Evolutionary conservation across 2,797 vertebrate species (phyloP), one percentile per base, ranked within the genome.

Genomic region (Anabacerthia variegaticeps): DNA sequence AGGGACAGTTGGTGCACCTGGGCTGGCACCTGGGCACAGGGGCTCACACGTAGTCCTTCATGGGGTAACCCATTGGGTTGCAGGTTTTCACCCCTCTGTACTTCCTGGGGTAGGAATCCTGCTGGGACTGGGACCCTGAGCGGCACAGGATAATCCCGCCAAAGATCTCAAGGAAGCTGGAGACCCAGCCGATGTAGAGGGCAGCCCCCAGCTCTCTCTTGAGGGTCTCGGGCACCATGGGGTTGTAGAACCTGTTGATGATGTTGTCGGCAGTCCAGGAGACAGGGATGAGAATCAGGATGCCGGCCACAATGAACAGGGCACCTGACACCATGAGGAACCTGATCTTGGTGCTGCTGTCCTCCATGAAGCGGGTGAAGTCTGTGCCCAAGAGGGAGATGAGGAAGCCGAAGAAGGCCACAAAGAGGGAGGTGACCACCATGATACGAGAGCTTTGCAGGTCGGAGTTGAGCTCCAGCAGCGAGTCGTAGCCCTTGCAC

Each of bases 181-280:
- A 97, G 48, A 98, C 98, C 96, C 98, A 99, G 84, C 99, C 99
- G 0, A 99, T 96, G 52, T 99, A 99, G 37, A 99, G 97, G 34
- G 99, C 98, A 2, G 98, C 98, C 12, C 99, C 99, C 36, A 99
- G 96, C 96, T 99, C 99, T 51, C 98, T 97, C 94, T 98, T 99
- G 84, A 99, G 97, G 23, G 98, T 98, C 88, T 99, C 97, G 0
- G 98, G 98, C 51, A 98, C 98, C 6, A 98, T 96, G 5, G 99
- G 98, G 96, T 99, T 98, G 97, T 99, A 97, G 96, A 99, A 99
- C 96, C 98, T 98, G 28, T 77, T 97, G 97, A 99, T 97, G 23
- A 99, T 97, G 95, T 91, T 96, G 95, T 98, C 98, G 52, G 98
- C 98, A 0, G 98, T 98, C 98, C 98, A 99, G 85, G 98, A 98